A percentile compares a stretch with the other conserved stretches of the same genome.
These are phyloP conservation scores for Antrozous pallidus DNA, from an alignment of 2,797 vertebrate genomes.

Conservation along the genomic window DNA sequence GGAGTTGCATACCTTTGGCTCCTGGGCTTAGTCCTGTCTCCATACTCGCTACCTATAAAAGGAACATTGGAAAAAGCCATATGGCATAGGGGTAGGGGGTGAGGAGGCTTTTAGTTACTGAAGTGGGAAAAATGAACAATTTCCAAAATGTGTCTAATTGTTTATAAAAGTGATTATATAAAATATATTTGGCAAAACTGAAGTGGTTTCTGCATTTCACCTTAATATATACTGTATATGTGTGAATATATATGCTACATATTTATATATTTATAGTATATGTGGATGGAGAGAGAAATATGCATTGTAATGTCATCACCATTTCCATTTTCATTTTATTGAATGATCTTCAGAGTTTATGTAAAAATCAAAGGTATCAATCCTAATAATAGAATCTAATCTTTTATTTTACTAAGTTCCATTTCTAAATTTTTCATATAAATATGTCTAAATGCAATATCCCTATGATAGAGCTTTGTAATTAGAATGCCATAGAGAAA, in stretches of 20 bases:
- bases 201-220: conserved; percentile 34
- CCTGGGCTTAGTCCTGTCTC: background rate
- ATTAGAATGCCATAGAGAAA: background rate
- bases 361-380: conserved; percentile 22
- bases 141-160: conserved; percentile 62
- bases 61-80: conserved; percentile 26
- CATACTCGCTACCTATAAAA: background rate
- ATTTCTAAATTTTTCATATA: conserved; percentile 28
- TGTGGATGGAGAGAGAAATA: conserved; percentile 19
- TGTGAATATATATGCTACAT: background rate
- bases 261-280: background rate
- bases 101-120: conserved; percentile 53
- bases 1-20: background rate
- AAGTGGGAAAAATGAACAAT: conserved; percentile 64
- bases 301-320: conserved; percentile 38
- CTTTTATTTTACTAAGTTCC: background rate
- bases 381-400: background rate
- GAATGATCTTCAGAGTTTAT: conserved; percentile 27
- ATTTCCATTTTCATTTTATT: conserved; percentile 42
- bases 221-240: background rate
- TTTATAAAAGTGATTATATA: conserved; percentile 52
- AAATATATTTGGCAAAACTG: conserved; percentile 52
- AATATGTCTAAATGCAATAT: background rate
- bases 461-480: background rate
- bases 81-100: conserved; percentile 13